phyloP scores from a whole-genome alignment of 2,113 vertebrate genomes.

The Bubo blakistoni region DNA sequence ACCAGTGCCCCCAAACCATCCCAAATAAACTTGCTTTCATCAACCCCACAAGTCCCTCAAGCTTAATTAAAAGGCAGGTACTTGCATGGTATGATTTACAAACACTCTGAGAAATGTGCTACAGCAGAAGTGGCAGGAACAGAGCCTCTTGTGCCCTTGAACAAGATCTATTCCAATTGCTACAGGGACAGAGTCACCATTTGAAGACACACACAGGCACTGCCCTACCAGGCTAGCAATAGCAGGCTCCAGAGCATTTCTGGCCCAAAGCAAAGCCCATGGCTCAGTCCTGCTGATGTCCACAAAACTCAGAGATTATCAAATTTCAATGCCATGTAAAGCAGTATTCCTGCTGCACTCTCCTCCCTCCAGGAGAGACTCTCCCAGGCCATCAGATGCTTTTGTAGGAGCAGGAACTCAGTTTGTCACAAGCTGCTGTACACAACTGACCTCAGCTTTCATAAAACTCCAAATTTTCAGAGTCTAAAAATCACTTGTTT shows the following conservation, averaged over 20 bases:
- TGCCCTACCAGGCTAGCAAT: not conserved
- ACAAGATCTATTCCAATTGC: not conserved
- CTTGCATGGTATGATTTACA: not conserved
- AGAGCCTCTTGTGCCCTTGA: not conserved
- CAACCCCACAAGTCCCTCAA: not conserved
- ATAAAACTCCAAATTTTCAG: not conserved
- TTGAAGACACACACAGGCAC: not conserved
- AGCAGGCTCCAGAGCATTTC: not conserved
- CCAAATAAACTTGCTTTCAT: not conserved
- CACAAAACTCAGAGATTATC: not conserved
- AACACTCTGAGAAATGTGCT: accelerated
- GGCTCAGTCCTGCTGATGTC: not conserved
- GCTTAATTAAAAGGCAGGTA: not conserved
- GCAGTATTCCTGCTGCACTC: not conserved
- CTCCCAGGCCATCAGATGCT: not conserved
- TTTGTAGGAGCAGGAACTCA: not conserved
- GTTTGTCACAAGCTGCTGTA: not conserved
- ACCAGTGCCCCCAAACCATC: not conserved
- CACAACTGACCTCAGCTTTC: not conserved
- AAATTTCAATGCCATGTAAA: not conserved
- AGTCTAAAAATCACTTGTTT: not conserved
- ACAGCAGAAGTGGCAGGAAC: not conserved
- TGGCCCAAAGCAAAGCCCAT: not conserved
- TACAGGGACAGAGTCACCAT: not conserved
- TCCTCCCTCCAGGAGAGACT: not conserved